Evolutionary conservation across 2,113 vertebrate species (phyloP).

Genomic region (Arizona elegans): DNA sequence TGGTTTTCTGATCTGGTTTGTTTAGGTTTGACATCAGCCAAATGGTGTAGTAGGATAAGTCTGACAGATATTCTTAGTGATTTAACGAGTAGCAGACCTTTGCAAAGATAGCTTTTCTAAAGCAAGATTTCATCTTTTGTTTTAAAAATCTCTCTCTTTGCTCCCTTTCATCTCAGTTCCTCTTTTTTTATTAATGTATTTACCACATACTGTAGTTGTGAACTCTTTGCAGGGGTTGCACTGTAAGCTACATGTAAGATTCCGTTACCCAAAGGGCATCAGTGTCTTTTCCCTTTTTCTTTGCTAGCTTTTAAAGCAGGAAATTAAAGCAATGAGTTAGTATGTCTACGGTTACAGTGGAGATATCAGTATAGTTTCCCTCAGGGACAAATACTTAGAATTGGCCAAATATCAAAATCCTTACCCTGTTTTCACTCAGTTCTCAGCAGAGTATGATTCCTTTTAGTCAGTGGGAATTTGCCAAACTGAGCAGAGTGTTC

Average conservation of each 20-base stretch:
- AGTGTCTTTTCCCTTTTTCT: conserved; percentile 27
- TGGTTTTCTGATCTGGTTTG: conserved; percentile 87
- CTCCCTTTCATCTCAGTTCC: not conserved
- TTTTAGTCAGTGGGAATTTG: conserved; percentile 17
- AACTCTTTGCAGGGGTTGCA: conserved; percentile 22
- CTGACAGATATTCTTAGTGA: conserved; percentile 93
- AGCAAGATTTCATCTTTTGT: conserved; percentile 44
- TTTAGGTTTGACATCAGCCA: conserved; percentile 96
- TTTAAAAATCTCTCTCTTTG: rapidly evolving
- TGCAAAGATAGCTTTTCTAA: conserved; percentile 74
- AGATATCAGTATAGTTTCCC: conserved; percentile 38
- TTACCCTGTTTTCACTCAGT: conserved; percentile 30
- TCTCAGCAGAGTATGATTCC: conserved; percentile 44
- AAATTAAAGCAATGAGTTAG: conserved; percentile 54
- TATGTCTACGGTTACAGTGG: conserved; percentile 34
- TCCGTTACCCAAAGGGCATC: conserved; percentile 40
- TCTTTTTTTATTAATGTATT: conserved; percentile 22
- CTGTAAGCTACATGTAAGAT: conserved; percentile 10
- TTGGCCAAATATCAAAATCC: not conserved
- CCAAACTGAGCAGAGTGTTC: conserved; percentile 26
- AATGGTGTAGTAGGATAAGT: conserved; percentile 86
- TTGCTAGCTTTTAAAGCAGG: conserved; percentile 44
- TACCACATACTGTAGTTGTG: not conserved
- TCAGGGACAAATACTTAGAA: conserved; percentile 11
- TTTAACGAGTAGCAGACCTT: conserved; percentile 85